Base-by-base conservation (phyloP, 2,888 invertebrate genomes). In the Himalopsyche kuldschensis region DNA sequence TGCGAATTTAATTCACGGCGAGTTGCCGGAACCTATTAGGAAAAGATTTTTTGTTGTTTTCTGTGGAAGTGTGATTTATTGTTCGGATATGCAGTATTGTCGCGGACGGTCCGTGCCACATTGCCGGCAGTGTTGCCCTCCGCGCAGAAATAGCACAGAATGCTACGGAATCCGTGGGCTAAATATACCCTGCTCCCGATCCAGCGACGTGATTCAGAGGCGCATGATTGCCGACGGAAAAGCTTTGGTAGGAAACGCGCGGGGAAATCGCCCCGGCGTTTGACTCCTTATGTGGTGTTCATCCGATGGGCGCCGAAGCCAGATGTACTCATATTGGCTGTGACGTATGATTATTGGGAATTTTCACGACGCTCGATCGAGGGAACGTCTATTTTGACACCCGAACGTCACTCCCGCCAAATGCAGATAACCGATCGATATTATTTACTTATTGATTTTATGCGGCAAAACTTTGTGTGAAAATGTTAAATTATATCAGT, bases 211-310 rank as follows among this genome's bases (percentile, higher is more conserved):
- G 86, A 86, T 63, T 85, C 84, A 85, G 75, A 78, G 48, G 78
- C 82, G 83, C 84, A 63, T 82, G 85, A 83, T 31, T 48, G 75
- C 31, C 69, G 55, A 55, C 27, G 47, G 75, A 32, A 32, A 32
- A 75, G 75, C 30, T 17, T 32, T 75, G 81, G 41, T 41, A 41
- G 41, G 81, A 63, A 32, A 82, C 80, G 75, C 17, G 55, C 47
- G 41, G 78, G 75, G 82, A 69, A 48, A 47, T 75, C 15, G 35
- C 75, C 6, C 30, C 81, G 47, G 55, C 81, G 83, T 84, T 86
- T 86, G 84, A 69, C 85, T 80, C 86, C 86, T 86, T 86, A 84
- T 85, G 84, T 82, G 86, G 86, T 78, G 80, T 85, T 83, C 84
- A 55, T 78, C 31, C 77, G 47, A 30, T 48, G 11, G 78, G 10